These are phyloP conservation scores for Drosophila kikkawai DNA, from an alignment of 1,140 invertebrate species.

Conservation along the genomic window DNA sequence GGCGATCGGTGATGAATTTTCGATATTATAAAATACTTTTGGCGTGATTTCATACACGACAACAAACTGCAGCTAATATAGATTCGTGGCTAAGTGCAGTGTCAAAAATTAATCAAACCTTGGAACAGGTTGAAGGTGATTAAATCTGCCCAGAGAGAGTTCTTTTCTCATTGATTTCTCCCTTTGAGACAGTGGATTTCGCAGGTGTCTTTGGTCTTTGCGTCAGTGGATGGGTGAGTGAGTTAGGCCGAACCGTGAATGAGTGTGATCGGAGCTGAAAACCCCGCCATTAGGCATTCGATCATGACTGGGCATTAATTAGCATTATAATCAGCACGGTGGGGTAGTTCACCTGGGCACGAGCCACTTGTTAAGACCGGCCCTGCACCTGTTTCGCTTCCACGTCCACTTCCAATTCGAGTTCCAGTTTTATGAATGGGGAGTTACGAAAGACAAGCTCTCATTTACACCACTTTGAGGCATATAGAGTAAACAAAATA, in stretches of 20 bases:
- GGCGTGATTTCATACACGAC: slow-evolving; percentile 58
- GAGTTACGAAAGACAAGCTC: slow-evolving; percentile 48
- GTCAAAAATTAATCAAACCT: slow-evolving; percentile 44
- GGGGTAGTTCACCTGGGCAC: slow-evolving; percentile 79
- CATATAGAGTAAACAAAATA: background rate
- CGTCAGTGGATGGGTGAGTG: slow-evolving; percentile 37
- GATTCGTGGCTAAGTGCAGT: slow-evolving; percentile 33
- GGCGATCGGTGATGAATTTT: slow-evolving; percentile 54
- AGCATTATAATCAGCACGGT: slow-evolving; percentile 68
- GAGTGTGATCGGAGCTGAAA: slow-evolving; percentile 45
- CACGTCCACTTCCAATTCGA: slow-evolving; percentile 1
- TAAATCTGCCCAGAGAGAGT: slow-evolving; percentile 9
- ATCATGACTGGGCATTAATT: slow-evolving; percentile 66
- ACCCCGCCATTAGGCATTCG: slow-evolving; percentile 15
- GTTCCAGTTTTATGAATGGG: slow-evolving; percentile 48
- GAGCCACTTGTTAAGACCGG: slow-evolving; percentile 69
- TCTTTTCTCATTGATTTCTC: slow-evolving; percentile 20
- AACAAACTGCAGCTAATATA: slow-evolving; percentile 24
- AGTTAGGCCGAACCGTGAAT: slow-evolving; percentile 43
- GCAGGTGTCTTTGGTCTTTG: slow-evolving; percentile 40
- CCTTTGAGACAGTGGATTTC: slow-evolving; percentile 22
- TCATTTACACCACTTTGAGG: slow-evolving; percentile 36
- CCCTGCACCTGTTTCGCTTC: slow-evolving; percentile 61
- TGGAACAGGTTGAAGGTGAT: slow-evolving; percentile 34
- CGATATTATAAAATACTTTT: slow-evolving; percentile 69